Evolutionary conservation across 2,113 vertebrate genomes (phyloP).

Genomic region (Ophiodon elongatus): DNA sequence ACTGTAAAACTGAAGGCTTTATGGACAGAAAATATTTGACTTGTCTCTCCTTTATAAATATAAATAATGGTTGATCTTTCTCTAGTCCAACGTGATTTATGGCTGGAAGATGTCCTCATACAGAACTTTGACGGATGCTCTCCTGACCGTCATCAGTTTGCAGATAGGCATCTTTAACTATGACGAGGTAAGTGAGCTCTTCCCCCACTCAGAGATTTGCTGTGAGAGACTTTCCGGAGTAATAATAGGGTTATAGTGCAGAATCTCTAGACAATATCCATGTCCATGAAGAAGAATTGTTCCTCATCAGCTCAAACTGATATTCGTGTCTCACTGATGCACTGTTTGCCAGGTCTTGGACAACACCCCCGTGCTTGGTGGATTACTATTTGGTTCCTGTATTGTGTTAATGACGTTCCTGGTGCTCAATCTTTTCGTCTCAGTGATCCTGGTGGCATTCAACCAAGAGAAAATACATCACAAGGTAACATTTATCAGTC

Average conservation of each 20-base stretch:
- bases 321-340: not conserved
- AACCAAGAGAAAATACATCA: slow-evolving; percentile 88
- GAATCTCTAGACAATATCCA: not conserved
- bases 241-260: not conserved
- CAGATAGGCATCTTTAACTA: slow-evolving; percentile 97
- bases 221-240: not conserved
- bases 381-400: slow-evolving; percentile 92
- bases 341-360: slow-evolving; percentile 85
- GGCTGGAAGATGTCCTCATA: slow-evolving; percentile 93
- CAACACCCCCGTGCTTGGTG: slow-evolving; percentile 87
- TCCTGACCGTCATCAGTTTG: slow-evolving; percentile 90
- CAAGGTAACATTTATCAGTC: slow-evolving; percentile 81
- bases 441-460: slow-evolving; percentile 92
- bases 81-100: slow-evolving; percentile 90
- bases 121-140: slow-evolving; percentile 87
- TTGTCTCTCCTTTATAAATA: not conserved
- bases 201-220: not conserved
- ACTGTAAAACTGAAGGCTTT: not conserved
- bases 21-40: not conserved
- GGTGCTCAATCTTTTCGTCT: slow-evolving; percentile 92
- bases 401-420: slow-evolving; percentile 93
- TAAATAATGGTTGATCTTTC: not conserved
- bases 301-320: not conserved
- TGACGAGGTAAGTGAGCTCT: slow-evolving; percentile 84
- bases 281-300: not conserved